phyloP scores from a whole-genome alignment of 2,888 invertebrate species.

The Cylindroiulus punctatus region DNA sequence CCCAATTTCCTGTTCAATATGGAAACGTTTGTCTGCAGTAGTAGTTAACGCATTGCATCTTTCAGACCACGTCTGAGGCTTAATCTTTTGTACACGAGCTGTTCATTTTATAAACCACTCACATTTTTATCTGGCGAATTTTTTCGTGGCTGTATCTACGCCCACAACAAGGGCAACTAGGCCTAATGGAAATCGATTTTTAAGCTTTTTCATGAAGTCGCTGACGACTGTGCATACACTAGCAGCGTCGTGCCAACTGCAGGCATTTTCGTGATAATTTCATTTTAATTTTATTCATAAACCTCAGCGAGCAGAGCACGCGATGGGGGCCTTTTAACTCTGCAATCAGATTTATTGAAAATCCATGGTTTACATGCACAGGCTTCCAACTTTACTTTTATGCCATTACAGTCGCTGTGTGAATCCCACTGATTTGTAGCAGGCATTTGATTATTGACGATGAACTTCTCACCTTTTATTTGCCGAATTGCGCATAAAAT shows the following conservation, averaged over 20 bases:
- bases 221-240: background rate
- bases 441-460: background rate
- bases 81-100: background rate
- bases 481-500: background rate
- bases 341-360: constrained; percentile 1
- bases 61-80: background rate
- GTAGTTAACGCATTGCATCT: background rate
- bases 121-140: background rate
- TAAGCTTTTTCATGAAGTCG: background rate
- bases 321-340: background rate
- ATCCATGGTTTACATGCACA: background rate
- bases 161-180: background rate
- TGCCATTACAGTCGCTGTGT: background rate
- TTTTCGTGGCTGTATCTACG: background rate
- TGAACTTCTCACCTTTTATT: constrained; percentile 18
- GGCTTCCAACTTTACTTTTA: background rate
- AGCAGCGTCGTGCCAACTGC: background rate
- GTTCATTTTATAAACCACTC: background rate
- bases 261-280: constrained; percentile 1
- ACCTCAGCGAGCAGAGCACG: background rate
- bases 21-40: too few relatives aligned
- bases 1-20: too few relatives aligned
- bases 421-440: background rate
- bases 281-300: background rate
- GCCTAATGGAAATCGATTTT: constrained; percentile 8